Evolutionary conservation across 1,140 invertebrate genomes (phyloP).

Genomic region (Anagrus nilaparvatae): DNA sequence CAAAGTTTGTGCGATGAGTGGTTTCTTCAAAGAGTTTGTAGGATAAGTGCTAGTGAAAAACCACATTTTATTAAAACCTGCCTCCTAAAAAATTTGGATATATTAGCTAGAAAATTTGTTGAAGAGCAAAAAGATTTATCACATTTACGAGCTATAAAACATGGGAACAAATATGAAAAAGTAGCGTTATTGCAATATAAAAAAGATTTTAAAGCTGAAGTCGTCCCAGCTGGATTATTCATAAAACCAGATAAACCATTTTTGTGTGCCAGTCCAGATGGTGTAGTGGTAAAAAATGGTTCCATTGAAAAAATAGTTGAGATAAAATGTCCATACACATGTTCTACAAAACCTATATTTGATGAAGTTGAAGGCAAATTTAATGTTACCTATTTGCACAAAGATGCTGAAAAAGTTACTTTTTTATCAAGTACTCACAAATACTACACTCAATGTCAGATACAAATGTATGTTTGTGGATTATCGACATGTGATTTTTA

Average conservation of each 20-base stretch:
- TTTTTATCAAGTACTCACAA: conserved; percentile 14
- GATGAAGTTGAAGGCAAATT: conserved; percentile 12
- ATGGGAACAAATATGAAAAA: conserved; percentile 15
- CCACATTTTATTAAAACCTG: conserved; percentile 21
- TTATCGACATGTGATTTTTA: conserved; percentile 22
- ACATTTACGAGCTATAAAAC: conserved; percentile 14
- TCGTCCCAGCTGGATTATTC: conserved; percentile 18
- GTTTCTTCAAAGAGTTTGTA: conserved; percentile 16
- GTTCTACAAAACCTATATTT: conserved; percentile 17
- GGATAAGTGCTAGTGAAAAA: conserved; percentile 21
- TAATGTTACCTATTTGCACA: conserved; percentile 22
- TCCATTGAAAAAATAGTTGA: conserved; percentile 18
- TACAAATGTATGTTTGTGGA: conserved; percentile 24
- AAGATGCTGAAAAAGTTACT: conserved; percentile 12
- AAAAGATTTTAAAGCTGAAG: conserved; percentile 10
- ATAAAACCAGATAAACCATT: conserved; percentile 18
- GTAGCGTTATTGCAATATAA: conserved; percentile 14
- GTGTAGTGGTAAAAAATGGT: conserved; percentile 18
- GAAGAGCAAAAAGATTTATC: too few relatives aligned
- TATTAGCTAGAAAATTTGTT: conserved; percentile 15
- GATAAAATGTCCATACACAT: conserved; percentile 22
- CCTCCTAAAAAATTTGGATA: conserved; percentile 15
- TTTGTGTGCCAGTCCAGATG: conserved; percentile 24
- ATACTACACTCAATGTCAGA: conserved; percentile 23
- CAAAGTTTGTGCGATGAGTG: conserved; percentile 19